These are phyloP conservation scores for Aporophyla lueneburgensis DNA, from an alignment of 2,888 invertebrate genomes.

Conservation along the genomic window DNA sequence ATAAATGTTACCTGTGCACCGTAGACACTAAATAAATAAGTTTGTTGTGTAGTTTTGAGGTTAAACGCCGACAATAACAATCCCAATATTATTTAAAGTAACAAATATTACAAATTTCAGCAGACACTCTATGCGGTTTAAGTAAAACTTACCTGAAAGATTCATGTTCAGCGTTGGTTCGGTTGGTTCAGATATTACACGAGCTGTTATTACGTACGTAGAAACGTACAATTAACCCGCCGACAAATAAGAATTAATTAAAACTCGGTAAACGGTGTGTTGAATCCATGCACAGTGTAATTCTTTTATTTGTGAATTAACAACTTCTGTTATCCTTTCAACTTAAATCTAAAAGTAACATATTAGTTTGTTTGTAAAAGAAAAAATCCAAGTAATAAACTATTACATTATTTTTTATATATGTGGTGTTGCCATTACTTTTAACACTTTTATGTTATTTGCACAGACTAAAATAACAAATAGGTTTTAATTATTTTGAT, in stretches of 20 bases:
- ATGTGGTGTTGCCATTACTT: too few relatives aligned
- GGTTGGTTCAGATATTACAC: slow-evolving; percentile 8
- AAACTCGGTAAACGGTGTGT: not conserved
- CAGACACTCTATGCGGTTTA: too few relatives aligned
- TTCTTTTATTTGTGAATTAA: not conserved
- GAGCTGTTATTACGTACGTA: not conserved
- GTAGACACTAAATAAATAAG: not conserved
- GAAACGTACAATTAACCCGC: slow-evolving; percentile 20
- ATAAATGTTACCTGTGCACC: not conserved
- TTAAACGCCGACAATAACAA: slow-evolving; percentile 63
- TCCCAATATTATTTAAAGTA: not conserved
- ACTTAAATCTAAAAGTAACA: too few relatives aligned
- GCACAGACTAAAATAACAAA: too few relatives aligned
- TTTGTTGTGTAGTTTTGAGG: slow-evolving; percentile 45
- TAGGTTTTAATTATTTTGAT: too few relatives aligned
- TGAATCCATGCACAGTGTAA: not conserved
- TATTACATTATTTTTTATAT: too few relatives aligned
- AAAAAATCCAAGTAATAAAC: too few relatives aligned
- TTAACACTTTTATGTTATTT: too few relatives aligned
- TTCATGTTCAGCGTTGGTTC: slow-evolving; percentile 67
- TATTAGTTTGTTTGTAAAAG: too few relatives aligned
- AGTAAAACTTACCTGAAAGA: slow-evolving; percentile 70
- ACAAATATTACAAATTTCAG: not conserved
- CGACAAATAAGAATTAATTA: not conserved
- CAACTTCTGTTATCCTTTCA: not conserved